phyloP scores from a whole-genome alignment of 2,113 vertebrate species.

The Menura novaehollandiae region DNA sequence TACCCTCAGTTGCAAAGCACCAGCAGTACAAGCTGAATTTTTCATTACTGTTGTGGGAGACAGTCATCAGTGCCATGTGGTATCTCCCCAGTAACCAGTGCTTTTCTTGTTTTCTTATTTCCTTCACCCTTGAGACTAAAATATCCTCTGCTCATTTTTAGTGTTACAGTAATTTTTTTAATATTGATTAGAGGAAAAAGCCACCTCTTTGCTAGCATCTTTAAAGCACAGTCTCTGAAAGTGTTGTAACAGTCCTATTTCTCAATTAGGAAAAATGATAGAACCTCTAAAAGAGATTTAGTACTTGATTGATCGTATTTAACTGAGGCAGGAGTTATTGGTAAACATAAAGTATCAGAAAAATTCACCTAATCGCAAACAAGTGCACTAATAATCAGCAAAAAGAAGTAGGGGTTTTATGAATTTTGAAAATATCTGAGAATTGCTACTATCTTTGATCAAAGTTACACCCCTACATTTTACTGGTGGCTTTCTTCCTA shows the following conservation, averaged over 20 bases:
- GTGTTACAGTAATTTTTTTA: slow-evolving; percentile 40
- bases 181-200: slow-evolving; percentile 27
- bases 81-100: not conserved
- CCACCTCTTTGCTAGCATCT: not conserved
- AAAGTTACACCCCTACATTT: not conserved
- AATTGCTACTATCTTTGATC: not conserved
- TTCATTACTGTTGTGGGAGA: not conserved
- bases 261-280: slow-evolving; percentile 27
- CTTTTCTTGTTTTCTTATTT: not conserved
- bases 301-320: slow-evolving; percentile 53
- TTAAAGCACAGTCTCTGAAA: slow-evolving; percentile 46
- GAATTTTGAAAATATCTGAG: not conserved
- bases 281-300: slow-evolving; percentile 25
- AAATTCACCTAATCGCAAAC: slow-evolving; percentile 40
- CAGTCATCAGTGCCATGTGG: not conserved
- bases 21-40: not conserved
- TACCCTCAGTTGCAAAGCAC: not conserved
- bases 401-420: not conserved
- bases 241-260: slow-evolving; percentile 47
- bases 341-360: slow-evolving; percentile 32
- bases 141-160: slow-evolving; percentile 33
- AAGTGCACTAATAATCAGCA: slow-evolving; percentile 6
- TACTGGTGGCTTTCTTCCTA: not conserved
- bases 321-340: not conserved
- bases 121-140: slow-evolving; percentile 43